Evolutionary conservation across 1,140 invertebrate genomes (phyloP).

Genomic region (Lucilia sericata): DNA sequence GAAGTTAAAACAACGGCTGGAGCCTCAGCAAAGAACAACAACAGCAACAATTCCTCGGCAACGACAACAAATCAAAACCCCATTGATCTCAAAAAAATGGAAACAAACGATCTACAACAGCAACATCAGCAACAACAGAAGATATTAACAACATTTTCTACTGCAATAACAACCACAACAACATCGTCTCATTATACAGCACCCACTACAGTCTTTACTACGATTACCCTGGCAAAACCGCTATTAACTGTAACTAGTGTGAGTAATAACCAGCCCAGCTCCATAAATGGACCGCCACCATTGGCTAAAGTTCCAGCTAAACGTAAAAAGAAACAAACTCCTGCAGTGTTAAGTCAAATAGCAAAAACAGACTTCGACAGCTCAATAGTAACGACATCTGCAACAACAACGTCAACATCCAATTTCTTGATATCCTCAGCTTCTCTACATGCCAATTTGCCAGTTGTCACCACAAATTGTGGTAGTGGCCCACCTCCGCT

Average conservation of each 20-base stretch:
- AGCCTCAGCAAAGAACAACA: not conserved
- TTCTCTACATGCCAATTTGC: not conserved
- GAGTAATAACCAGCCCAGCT: constrained; percentile 39
- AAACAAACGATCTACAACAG: not conserved
- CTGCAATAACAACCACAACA: not conserved
- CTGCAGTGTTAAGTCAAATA: constrained; percentile 23
- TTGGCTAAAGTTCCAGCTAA: constrained; percentile 23
- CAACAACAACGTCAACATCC: not conserved
- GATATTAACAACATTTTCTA: not conserved
- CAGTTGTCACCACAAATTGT: not conserved
- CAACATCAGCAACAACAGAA: not conserved
- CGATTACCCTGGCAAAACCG: not conserved
- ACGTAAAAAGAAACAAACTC: constrained; percentile 20
- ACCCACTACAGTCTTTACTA: not conserved
- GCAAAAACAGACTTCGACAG: not conserved
- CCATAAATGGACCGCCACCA: constrained; percentile 37
- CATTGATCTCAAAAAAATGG: constrained; percentile 42
- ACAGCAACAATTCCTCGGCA: not conserved
- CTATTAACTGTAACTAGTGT: not conserved
- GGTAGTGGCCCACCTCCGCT: constrained; percentile 6
- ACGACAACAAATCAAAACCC: constrained; percentile 48
- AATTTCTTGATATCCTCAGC: not conserved
- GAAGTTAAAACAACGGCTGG: constrained; percentile 47
- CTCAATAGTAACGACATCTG: not conserved
- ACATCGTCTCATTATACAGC: not conserved